Evolutionary conservation across 1,140 invertebrate genomes (phyloP).

Genomic region (Brachionus calyciflorus): DNA sequence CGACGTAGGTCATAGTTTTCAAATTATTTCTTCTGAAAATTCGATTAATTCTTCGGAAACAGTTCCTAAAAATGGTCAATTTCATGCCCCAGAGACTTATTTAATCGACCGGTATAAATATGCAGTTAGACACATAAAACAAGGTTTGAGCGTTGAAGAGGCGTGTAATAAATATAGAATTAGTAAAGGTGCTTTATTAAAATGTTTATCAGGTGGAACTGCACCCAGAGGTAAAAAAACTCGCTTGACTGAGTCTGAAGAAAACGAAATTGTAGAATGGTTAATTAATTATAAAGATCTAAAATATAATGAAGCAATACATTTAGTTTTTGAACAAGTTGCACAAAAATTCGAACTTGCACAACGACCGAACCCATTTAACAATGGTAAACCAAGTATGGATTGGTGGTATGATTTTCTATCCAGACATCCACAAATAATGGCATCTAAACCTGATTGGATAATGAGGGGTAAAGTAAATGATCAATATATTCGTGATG

Average conservation of each 20-base stretch:
- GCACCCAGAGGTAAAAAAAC: slow-evolving; percentile 40
- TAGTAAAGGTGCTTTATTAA: slow-evolving; percentile 21
- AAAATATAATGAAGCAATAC: slow-evolving; percentile 47
- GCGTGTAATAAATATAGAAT: slow-evolving; percentile 45
- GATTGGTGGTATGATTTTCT: slow-evolving; percentile 48
- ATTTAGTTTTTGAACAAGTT: slow-evolving; percentile 45
- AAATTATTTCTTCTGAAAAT: background rate
- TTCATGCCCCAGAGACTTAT: slow-evolving; percentile 27
- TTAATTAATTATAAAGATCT: slow-evolving; percentile 37
- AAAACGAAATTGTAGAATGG: slow-evolving; percentile 47
- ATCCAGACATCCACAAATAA: slow-evolving; percentile 45
- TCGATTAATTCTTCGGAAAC: background rate
- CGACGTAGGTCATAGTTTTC: background rate
- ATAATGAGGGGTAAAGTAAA: slow-evolving; percentile 47
- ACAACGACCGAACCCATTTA: slow-evolving; percentile 34
- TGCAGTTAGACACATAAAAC: slow-evolving; percentile 40
- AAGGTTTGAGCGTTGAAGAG: slow-evolving; percentile 45
- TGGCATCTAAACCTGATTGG: slow-evolving; percentile 47
- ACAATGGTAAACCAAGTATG: slow-evolving; percentile 46
- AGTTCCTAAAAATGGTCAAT: background rate
- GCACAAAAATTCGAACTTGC: slow-evolving; percentile 35
- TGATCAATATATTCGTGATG: slow-evolving; percentile 46
- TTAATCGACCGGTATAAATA: slow-evolving; percentile 46
- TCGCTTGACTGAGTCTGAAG: slow-evolving; percentile 26
- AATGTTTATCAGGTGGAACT: slow-evolving; percentile 34